These are phyloP conservation scores for Drosophila albomicans DNA, from an alignment of 1,140 invertebrate species.

Conservation along the genomic window DNA sequence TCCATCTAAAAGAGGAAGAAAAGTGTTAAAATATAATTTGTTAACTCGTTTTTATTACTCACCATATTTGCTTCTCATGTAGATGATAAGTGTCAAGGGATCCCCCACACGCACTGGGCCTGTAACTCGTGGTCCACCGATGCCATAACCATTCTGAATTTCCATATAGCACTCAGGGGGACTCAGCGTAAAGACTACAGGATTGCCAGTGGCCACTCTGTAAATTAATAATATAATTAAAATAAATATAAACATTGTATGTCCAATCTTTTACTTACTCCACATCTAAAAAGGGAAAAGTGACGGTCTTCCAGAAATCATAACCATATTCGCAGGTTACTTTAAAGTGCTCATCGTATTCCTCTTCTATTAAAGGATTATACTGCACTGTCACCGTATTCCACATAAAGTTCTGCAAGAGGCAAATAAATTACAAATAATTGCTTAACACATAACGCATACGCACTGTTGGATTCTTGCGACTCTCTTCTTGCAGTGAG, in stretches of 20 bases:
- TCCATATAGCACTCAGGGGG: constrained; percentile 98
- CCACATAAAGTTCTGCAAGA: constrained; percentile 96
- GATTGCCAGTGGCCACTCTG: constrained; percentile 96
- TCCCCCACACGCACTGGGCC: constrained; percentile 96
- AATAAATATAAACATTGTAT: neutral
- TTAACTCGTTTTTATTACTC: constrained; percentile 48
- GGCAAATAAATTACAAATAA: neutral
- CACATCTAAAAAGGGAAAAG: constrained; percentile 96
- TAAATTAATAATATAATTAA: constrained; percentile 47
- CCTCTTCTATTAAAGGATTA: constrained; percentile 96
- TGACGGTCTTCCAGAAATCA: constrained; percentile 98
- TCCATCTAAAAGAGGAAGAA: constrained; percentile 89
- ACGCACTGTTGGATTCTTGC: constrained; percentile 92
- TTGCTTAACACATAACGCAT: constrained; percentile 8
- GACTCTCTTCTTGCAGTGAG: constrained; percentile 92
- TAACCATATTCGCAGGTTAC: constrained; percentile 98
- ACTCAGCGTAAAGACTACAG: constrained; percentile 96
- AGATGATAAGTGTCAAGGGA: constrained; percentile 95
- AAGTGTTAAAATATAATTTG: constrained; percentile 32
- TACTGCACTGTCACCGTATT: constrained; percentile 98
- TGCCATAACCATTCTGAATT: constrained; percentile 95
- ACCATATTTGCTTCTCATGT: constrained; percentile 97
- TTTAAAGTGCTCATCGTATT: constrained; percentile 96
- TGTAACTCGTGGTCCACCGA: constrained; percentile 92
- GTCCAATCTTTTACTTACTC: constrained; percentile 90